Base-by-base conservation (phyloP, 2,888 invertebrate genomes). In the Torymus tubicola region DNA sequence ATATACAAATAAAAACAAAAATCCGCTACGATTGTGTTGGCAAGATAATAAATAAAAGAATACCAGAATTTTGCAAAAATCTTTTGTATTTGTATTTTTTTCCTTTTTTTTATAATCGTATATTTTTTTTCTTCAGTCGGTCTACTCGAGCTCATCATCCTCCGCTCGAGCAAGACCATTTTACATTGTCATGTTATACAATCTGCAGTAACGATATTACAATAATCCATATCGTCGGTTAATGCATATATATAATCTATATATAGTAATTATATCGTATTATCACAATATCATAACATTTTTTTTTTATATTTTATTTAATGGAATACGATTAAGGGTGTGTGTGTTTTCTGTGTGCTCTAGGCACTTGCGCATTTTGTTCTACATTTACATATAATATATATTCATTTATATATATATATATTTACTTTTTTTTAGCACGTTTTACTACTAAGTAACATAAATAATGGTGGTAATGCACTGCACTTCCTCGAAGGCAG, bases 231-330 rank as follows among this genome's bases (percentile, higher is more conserved):
- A 84, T 80, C 65, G 75, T 84, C 82, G 86, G 86, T 85, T 86
- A 86, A 87, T 81, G 70, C 67, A 68, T 81, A 79, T 42, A 21
- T 21, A 21, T 21, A 21, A 21, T 31, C 5, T 42, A 79, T 82
- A 68, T 81, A 83, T 79, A 68, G 67, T 84, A 83, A 84, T 85
- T 86, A 87, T 86, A 84, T 83, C 84, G 84, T 87, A 89, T 85
- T 89, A 89, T 89, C 88, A 89, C 89, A 89, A 88, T 89, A 89
- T 84, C 86, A 85, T 88, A 85, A 42, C 5, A 8, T 42, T 42
- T 42, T 42, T 42, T 31, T 42, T 42, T 42, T 8, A 8, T 8
- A 8, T 42, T 86, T 80, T 78, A 69, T 88, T 85, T 86, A 84
- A 87, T 86, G 88, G 87, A 88, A 88, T 88, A 88, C 81, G 83